Conservation (phyloP, 2,797 vertebrate species). For the Lacerta agilis region DNA sequence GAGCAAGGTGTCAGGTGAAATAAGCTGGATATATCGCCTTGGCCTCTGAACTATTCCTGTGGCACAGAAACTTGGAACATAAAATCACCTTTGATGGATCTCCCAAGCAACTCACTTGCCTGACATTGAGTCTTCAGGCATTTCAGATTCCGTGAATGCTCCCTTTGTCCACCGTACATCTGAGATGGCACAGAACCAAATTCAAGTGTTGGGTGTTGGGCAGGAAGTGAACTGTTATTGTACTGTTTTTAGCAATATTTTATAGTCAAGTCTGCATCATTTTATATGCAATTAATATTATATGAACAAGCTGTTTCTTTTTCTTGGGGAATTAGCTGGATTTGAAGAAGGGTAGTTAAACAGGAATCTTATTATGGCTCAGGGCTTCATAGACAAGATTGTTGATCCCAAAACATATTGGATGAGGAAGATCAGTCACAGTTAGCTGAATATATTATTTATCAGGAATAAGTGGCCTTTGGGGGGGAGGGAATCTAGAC, state of each 20-base stretch:
- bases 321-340: background rate
- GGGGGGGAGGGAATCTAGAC: too few relatives aligned
- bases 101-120: constrained; percentile 19
- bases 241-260: background rate
- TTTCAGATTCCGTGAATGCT: constrained; percentile 14
- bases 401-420: background rate
- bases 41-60: constrained; percentile 9
- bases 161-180: background rate
- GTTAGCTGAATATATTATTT: background rate
- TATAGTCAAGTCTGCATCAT: background rate
- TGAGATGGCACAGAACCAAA: background rate
- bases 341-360: background rate
- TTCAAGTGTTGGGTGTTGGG: background rate
- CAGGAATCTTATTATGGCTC: background rate
- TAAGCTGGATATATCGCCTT: constrained; percentile 35
- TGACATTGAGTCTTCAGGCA: background rate
- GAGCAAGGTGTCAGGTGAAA: constrained; percentile 12
- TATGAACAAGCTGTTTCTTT: background rate
- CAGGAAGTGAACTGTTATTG: background rate
- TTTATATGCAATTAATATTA: background rate
- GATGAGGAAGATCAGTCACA: background rate
- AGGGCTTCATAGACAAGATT: background rate
- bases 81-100: constrained; percentile 35
- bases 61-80: constrained; percentile 30
- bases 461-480: too few relatives aligned